Evolutionary conservation across 2,797 vertebrate genomes (phyloP), one percentile per base, ranked within the genome.

Genomic region (Acipenser oxyrinchus): DNA sequence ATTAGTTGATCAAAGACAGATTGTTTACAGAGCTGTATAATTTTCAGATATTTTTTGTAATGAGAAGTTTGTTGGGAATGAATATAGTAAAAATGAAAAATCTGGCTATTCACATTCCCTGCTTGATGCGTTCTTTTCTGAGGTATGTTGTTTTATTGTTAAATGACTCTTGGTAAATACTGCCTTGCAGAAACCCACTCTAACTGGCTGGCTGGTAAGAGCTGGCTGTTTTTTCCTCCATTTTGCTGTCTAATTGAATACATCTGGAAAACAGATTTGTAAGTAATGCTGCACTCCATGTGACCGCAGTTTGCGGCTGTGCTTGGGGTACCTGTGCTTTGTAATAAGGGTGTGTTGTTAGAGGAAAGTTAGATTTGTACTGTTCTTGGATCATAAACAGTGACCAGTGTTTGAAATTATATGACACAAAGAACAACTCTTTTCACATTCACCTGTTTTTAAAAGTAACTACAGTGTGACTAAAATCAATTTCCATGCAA

Each of bases 241-340:
- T 73, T 53, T 70, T 70, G 74, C 65, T 64, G 69, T 68, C 70
- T 87, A 86, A 88, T 82, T 80, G 79, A 81, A 86, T 82, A 52
- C 86, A 87, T 76, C 81, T 86, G 86, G 72, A 57, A 61, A 12
- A 74, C 72, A 66, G 73, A 74, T 81, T 85, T 81, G 78, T 81
- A 77, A 75, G 74, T 63, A 63, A 65, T 66, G 76, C 70, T 68
- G 51, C 8, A 69, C 69, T 73, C 77, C 77, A 78, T 72, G 77
- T 85, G 84, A 84, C 78, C 79, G 69, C 71, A 70, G 64, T 73
- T 70, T 71, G 68, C 11, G 63, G 66, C 75, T 11, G 13, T 57
- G 63, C 62, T 72, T 51, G 66, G 69, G 64, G 69, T 76, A 85
- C 82, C 81, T 81, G 77, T 77, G 73, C 69, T 65, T 69, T 69